phyloP scores from a whole-genome alignment of 2,888 invertebrate genomes.

The Ormyrus nitidulus region DNA sequence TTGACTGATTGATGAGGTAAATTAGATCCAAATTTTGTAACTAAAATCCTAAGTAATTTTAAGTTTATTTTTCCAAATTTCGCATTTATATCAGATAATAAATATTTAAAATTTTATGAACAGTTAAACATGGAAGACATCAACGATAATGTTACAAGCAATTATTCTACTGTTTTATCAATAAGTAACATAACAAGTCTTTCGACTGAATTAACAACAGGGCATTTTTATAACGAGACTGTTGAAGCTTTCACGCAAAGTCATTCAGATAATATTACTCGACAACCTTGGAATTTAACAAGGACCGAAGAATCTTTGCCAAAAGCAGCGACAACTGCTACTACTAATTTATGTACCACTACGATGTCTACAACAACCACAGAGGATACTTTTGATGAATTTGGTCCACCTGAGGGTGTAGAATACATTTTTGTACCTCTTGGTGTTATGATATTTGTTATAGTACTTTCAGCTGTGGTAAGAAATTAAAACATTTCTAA shows the following conservation, averaged over 20 bases:
- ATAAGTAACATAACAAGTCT: slow-evolving; percentile 36
- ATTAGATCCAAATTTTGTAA: not conserved
- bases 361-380: slow-evolving; percentile 67
- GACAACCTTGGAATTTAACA: slow-evolving; percentile 47
- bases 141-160: slow-evolving; percentile 28
- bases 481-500: slow-evolving; percentile 50
- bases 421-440: slow-evolving; percentile 74
- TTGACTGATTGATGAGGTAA: not conserved
- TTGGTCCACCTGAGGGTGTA: slow-evolving; percentile 72
- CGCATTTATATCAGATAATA: not conserved
- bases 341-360: slow-evolving; percentile 46
- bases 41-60: not conserved
- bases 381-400: slow-evolving; percentile 69
- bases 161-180: slow-evolving; percentile 36
- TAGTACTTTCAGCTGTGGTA: slow-evolving; percentile 73
- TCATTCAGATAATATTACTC: slow-evolving; percentile 32
- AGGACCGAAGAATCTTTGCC: slow-evolving; percentile 25
- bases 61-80: not conserved
- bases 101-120: not conserved
- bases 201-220: slow-evolving; percentile 27
- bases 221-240: slow-evolving; percentile 39
- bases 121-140: slow-evolving; percentile 35
- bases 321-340: slow-evolving; percentile 53
- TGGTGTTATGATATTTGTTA: slow-evolving; percentile 73
- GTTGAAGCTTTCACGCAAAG: slow-evolving; percentile 37